Evolutionary conservation across 2,797 vertebrate genomes (phyloP).

Genomic region (Oryzias sinensis): DNA sequence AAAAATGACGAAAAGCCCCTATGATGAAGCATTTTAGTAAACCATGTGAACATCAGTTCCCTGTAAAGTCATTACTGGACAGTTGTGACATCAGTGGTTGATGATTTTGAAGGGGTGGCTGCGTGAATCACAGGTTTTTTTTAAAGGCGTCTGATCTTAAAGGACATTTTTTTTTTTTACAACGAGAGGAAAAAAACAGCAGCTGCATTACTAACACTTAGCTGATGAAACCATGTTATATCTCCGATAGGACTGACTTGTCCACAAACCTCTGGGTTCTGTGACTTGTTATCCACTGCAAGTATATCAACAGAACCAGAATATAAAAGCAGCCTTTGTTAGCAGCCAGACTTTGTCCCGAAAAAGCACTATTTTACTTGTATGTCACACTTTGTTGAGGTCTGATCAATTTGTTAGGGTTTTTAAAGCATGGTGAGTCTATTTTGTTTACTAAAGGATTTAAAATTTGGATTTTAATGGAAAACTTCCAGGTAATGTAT

Average conservation of each 20-base stretch:
- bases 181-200: background rate
- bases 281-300: background rate
- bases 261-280: too few species aligned
- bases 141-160: conserved; percentile 1
- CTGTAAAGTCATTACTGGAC: conserved; percentile 23
- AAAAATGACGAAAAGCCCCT: background rate
- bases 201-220: background rate
- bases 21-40: conserved; percentile 22
- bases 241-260: background rate
- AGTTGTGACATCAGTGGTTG: conserved; percentile 8
- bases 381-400: background rate
- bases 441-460: background rate
- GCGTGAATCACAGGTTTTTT: conserved; percentile 6
- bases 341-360: background rate
- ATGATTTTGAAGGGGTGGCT: background rate
- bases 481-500: background rate
- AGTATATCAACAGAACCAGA: background rate
- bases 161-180: background rate
- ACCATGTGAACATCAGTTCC: conserved; percentile 19
- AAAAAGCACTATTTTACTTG: background rate
- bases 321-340: background rate
- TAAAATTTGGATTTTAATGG: background rate
- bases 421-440: background rate
- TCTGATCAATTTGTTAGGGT: background rate
- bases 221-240: background rate